Evolutionary conservation across 2,797 vertebrate genomes (phyloP).

Genomic region (Loris lydekkerianus): DNA sequence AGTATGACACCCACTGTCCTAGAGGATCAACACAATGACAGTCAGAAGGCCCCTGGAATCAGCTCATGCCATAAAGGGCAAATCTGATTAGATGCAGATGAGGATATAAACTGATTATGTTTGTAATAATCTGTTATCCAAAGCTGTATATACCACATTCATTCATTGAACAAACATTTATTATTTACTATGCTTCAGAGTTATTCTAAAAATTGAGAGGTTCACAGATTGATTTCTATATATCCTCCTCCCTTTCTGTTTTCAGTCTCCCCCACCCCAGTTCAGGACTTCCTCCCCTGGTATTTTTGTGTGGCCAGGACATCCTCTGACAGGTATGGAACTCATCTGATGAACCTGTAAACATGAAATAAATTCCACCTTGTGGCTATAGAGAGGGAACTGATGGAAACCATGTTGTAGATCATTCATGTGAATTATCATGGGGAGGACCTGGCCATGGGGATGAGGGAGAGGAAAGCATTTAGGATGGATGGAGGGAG

Average conservation of each 20-base stretch:
- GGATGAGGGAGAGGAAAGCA: background rate
- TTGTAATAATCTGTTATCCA: conserved; percentile 57
- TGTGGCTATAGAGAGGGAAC: background rate
- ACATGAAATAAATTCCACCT: background rate
- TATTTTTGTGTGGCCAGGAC: background rate
- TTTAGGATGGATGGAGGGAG: no score
- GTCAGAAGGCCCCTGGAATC: background rate
- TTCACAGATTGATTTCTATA: background rate
- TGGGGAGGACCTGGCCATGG: background rate
- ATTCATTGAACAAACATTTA: conserved; percentile 46
- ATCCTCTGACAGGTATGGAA: background rate
- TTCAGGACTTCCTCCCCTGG: background rate
- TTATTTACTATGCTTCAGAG: background rate
- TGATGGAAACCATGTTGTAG: background rate
- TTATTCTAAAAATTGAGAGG: background rate
- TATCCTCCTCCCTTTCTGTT: background rate
- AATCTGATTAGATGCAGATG: conserved; percentile 58
- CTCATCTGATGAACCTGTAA: background rate
- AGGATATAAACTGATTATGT: conserved; percentile 61
- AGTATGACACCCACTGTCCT: background rate
- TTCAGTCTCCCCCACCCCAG: no score
- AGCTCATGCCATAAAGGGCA: conserved; percentile 52
- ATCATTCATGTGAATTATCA: background rate
- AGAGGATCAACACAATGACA: conserved; percentile 52
- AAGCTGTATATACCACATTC: background rate